These are phyloP conservation scores for Ectropis crepuscularia DNA, from an alignment of 2,888 invertebrate species.

Conservation along the genomic window DNA sequence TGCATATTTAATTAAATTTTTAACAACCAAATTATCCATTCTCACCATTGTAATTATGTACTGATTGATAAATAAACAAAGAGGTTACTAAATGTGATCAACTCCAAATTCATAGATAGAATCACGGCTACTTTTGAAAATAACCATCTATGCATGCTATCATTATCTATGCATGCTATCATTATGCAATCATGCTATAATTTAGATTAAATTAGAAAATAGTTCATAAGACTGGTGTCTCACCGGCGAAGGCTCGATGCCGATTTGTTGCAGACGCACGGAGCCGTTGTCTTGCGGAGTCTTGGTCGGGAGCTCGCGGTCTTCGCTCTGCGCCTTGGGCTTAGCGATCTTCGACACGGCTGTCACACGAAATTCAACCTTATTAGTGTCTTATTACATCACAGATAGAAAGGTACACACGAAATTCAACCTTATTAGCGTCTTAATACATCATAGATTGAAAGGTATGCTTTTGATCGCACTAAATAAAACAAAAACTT, in stretches of 20 bases:
- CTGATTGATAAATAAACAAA: background rate
- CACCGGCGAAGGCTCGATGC: slow-evolving; percentile 79
- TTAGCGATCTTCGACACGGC: slow-evolving; percentile 80
- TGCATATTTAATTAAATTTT: no score
- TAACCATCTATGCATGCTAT: no score
- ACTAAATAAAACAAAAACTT: no score
- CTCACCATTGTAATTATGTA: background rate
- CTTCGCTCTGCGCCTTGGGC: slow-evolving; percentile 80
- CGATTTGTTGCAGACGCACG: slow-evolving; percentile 80
- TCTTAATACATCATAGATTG: no score
- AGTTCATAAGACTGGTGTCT: slow-evolving; percentile 22
- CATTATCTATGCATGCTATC: no score
- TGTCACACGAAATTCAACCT: slow-evolving; percentile 36
- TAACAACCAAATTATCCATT: no score
- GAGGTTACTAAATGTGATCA: no score
- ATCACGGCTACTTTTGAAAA: no score
- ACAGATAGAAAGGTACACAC: no score
- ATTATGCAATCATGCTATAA: background rate
- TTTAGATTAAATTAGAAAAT: background rate
- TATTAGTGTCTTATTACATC: background rate
- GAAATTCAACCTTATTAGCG: background rate
- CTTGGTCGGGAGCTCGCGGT: slow-evolving; percentile 70
- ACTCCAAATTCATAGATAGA: no score
- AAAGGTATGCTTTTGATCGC: no score
- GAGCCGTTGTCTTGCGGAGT: slow-evolving; percentile 65